Conservation (phyloP, 2,888 invertebrate genomes). For the Chelonus formosanus region DNA sequence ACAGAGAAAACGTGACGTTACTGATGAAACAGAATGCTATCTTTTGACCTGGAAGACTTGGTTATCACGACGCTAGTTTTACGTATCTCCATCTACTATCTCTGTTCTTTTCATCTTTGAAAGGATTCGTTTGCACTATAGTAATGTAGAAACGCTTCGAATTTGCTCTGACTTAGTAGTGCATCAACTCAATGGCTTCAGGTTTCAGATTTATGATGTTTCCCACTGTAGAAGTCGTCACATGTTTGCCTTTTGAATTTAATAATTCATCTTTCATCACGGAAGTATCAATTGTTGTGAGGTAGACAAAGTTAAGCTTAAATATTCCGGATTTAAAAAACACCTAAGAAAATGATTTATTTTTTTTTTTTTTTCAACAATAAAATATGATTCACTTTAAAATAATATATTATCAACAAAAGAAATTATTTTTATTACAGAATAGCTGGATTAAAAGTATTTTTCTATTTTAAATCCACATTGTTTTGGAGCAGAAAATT, state of each 20-base stretch:
- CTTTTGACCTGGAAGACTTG: conserved; percentile 28
- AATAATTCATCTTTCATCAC: conserved; percentile 1
- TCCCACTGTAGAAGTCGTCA: conserved; percentile 7
- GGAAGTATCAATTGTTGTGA: too few species aligned
- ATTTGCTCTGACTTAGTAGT: conserved; percentile 4
- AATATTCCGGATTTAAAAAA: too few species aligned
- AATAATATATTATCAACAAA: too few species aligned
- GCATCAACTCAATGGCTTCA: conserved; percentile 20
- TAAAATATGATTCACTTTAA: too few species aligned
- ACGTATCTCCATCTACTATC: not conserved
- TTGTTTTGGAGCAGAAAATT: too few species aligned
- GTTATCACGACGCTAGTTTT: conserved; percentile 1
- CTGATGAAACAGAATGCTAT: conserved; percentile 7
- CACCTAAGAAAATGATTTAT: too few species aligned
- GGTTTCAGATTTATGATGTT: conserved; percentile 28
- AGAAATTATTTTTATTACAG: too few species aligned
- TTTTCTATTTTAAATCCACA: too few species aligned
- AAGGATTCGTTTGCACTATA: conserved; percentile 9
- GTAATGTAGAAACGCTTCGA: not conserved
- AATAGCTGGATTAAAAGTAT: too few species aligned
- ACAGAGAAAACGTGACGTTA: not conserved
- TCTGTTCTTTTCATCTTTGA: conserved; percentile 12
- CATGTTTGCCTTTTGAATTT: conserved; percentile 14
- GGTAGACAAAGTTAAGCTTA: too few species aligned
- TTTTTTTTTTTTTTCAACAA: too few species aligned